phyloP scores from a whole-genome alignment of 1,140 invertebrate genomes.

The Lepidurus arcticus region DNA sequence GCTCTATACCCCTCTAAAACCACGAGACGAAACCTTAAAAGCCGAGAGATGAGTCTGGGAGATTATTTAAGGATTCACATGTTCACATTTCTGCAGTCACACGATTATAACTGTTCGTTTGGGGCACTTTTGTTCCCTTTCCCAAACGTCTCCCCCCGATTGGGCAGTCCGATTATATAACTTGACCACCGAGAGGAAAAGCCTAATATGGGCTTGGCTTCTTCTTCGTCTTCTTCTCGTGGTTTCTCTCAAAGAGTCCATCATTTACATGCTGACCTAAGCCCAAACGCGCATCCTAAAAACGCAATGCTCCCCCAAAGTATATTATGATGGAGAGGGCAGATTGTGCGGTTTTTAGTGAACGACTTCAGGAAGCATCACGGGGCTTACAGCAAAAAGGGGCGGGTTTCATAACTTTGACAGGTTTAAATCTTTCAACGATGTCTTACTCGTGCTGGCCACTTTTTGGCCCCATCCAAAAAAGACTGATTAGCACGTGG shows the following conservation, averaged over 20 bases:
- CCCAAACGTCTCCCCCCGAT: neutral
- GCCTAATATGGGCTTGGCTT: neutral
- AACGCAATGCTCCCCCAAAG: neutral
- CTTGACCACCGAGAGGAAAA: neutral
- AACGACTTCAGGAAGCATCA: conserved; percentile 9
- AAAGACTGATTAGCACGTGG: conserved; percentile 6
- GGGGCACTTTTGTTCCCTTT: neutral
- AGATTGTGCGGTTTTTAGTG: neutral
- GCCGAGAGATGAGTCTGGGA: neutral
- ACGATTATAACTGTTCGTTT: neutral
- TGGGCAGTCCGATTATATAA: neutral
- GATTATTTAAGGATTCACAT: neutral
- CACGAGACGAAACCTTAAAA: neutral
- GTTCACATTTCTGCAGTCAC: conserved; percentile 5
- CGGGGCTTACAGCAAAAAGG: neutral
- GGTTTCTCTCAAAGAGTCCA: neutral
- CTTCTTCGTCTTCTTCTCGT: neutral
- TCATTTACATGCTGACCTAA: conserved; percentile 1
- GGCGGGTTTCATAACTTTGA: conserved; percentile 18
- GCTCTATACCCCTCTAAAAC: neutral
- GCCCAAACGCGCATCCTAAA: neutral
- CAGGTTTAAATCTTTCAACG: conserved; percentile 6
- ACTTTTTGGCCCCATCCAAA: neutral
- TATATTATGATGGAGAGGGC: neutral
- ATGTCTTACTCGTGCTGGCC: conserved; percentile 14